A percentile compares a stretch with the other conserved stretches of the same genome.
Conservation (phyloP, 1,140 invertebrate species). For the Catajapyx aquilonaris region DNA sequence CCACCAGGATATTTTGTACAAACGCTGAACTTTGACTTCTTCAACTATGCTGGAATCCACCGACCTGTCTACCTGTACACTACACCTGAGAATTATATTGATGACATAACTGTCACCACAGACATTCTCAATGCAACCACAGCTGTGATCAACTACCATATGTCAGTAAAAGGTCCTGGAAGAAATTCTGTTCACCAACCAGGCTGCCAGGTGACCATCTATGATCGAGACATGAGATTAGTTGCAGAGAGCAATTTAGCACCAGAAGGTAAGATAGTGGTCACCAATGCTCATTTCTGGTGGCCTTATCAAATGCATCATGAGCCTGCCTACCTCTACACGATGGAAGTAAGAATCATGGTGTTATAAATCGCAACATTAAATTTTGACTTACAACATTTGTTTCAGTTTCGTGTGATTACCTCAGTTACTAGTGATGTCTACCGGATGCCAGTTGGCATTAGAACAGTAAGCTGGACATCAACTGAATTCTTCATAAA, state of each 20-base stretch:
- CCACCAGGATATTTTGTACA: conserved; percentile 9
- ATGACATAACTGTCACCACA: conserved; percentile 28
- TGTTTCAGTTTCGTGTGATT: not conserved
- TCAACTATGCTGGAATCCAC: conserved; percentile 45
- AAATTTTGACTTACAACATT: not conserved
- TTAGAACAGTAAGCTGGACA: conserved; percentile 25
- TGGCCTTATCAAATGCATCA: conserved; percentile 30
- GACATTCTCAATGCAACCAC: conserved; percentile 1
- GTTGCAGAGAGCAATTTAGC: too few relatives aligned
- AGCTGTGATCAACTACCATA: not conserved
- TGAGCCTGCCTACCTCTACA: conserved; percentile 26
- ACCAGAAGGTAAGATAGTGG: conserved; percentile 4
- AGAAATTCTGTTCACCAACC: too few relatives aligned
- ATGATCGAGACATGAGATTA: too few relatives aligned
- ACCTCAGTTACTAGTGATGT: conserved; percentile 19
- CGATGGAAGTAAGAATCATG: conserved; percentile 19
- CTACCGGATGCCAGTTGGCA: conserved; percentile 31
- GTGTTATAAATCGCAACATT: not conserved
- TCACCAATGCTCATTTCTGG: conserved; percentile 24
- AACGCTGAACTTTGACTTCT: conserved; percentile 37
- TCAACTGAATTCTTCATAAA: conserved; percentile 28
- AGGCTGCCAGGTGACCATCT: too few relatives aligned
- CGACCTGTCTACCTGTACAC: conserved; percentile 32
- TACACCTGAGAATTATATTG: conserved; percentile 26
- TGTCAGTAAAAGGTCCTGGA: too few relatives aligned